These are phyloP conservation scores for Orchestia grillus DNA, from an alignment of 1,140 invertebrate species.

Conservation along the genomic window DNA sequence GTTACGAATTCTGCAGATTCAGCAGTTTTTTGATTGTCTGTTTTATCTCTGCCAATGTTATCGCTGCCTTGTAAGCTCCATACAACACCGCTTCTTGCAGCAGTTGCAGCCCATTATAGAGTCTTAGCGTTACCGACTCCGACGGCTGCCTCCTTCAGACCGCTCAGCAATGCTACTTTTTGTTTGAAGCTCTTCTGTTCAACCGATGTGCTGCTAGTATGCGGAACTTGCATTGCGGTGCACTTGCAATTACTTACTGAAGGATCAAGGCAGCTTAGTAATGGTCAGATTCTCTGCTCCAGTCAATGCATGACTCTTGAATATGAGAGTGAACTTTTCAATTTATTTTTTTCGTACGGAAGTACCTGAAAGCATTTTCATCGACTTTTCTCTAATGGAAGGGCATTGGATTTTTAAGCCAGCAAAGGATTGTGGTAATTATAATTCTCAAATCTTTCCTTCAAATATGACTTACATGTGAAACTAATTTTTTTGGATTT, in stretches of 20 bases:
- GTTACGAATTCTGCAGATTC: background rate
- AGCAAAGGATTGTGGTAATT: background rate
- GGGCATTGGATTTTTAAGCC: background rate
- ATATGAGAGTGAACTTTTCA: background rate
- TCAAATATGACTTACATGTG: too few species aligned
- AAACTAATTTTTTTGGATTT: too few species aligned
- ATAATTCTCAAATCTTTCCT: background rate
- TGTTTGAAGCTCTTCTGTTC: background rate
- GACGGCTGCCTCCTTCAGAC: background rate
- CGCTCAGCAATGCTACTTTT: background rate
- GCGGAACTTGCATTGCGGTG: background rate
- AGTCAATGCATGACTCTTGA: background rate
- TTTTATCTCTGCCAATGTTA: conserved; percentile 20
- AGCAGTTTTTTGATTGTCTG: conserved; percentile 46
- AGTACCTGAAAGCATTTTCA: background rate
- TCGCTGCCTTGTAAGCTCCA: conserved; percentile 13
- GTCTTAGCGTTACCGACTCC: background rate
- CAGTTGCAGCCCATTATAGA: background rate
- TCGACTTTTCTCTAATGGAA: background rate
- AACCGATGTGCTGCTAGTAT: background rate
- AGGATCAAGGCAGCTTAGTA: background rate
- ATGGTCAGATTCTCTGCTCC: background rate
- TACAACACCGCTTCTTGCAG: background rate
- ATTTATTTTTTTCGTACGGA: background rate
- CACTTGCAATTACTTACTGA: background rate